Evolutionary conservation across 2,113 vertebrate genomes (phyloP).

Genomic region (Pardalotus punctatus): DNA sequence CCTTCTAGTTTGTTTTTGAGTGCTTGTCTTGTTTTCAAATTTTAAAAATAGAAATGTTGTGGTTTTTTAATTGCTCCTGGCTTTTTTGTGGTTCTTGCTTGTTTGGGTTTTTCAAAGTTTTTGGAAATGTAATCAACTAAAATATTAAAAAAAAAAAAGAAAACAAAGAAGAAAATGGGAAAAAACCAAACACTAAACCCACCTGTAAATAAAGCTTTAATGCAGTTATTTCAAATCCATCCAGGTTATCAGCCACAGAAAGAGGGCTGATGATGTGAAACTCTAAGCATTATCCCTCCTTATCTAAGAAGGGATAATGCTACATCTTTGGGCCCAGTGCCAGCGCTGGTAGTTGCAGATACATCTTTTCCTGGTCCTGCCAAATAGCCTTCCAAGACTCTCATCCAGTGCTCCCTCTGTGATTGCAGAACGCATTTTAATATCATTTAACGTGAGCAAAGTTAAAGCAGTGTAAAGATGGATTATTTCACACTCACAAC

Average conservation of each 20-base stretch:
- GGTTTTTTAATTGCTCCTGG: background rate
- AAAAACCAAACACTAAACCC: accelerated
- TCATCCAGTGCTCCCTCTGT: background rate
- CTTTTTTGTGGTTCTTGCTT: background rate
- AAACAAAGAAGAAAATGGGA: too few relatives aligned
- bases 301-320: background rate
- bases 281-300: too few relatives aligned
- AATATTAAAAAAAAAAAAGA: too few relatives aligned
- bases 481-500: background rate
- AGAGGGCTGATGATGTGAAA: background rate
- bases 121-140: background rate
- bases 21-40: background rate
- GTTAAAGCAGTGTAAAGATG: background rate
- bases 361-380: background rate
- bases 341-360: background rate
- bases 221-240: background rate
- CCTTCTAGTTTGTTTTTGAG: background rate
- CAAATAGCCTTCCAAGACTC: background rate
- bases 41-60: background rate
- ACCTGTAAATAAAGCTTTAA: background rate
- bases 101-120: background rate
- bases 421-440: background rate
- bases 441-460: background rate
- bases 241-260: background rate
- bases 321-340: background rate